Percentiles rank a stretch among this genome's conserved stretches.
Conservation (phyloP, 2,888 invertebrate species). For the Allacma fusca region DNA sequence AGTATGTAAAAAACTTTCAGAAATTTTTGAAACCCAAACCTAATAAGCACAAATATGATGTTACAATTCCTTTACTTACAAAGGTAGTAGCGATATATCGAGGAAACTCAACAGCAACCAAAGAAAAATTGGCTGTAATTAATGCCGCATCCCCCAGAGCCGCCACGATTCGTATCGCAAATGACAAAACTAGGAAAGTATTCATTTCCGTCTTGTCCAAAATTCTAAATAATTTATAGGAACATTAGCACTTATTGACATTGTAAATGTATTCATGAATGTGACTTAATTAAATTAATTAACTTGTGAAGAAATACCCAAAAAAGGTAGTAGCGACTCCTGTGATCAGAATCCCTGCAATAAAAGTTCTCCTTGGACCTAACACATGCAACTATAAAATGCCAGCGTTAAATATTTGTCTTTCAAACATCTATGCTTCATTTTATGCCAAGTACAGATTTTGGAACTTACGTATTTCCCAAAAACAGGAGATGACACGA, state of each 20-base stretch:
- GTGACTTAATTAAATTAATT: too few species aligned
- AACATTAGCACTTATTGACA: too few species aligned
- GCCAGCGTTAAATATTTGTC: not conserved
- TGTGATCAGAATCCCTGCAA: constrained; percentile 9
- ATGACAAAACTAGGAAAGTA: not conserved
- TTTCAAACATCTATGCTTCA: too few species aligned
- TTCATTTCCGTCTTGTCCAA: not conserved
- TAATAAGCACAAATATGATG: too few species aligned
- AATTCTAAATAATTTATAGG: not conserved
- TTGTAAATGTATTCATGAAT: too few species aligned
- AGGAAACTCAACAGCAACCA: constrained; percentile 5
- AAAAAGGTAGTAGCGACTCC: not conserved
- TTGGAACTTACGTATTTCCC: constrained; percentile 13
- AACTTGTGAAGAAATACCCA: not conserved
- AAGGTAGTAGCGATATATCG: constrained; percentile 4
- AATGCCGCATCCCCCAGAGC: constrained; percentile 2
- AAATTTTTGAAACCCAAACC: too few species aligned
- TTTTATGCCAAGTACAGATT: too few species aligned
- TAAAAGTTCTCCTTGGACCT: not conserved
- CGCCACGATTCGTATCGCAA: not conserved
- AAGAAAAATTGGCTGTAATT: not conserved
- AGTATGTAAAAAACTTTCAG: too few species aligned
- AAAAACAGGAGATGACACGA: not conserved
- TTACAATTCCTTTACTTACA: too few species aligned
- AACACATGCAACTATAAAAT: not conserved